Conservation (phyloP, 2,113 vertebrate genomes). For the human region GRCh38 chr2:128513501-128514000, state of each 20-base stretch:
- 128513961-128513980: not conserved
- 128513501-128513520: not conserved
- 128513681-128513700: not conserved
- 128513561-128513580: rapidly evolving
- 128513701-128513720: not conserved
- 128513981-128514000: not conserved
- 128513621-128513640: not conserved
- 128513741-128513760: not conserved
- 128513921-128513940: not conserved
- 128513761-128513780: not conserved
- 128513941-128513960: not conserved
- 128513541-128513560: not conserved
- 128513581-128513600: not conserved
- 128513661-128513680: not conserved
- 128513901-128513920: not conserved
- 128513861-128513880: not conserved
- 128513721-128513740: not conserved
- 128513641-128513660: too few relatives aligned
- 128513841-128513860: not conserved
- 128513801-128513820: not conserved
- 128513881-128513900: not conserved
- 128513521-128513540: not conserved
- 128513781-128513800: not conserved
- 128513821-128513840: not conserved
- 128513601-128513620: not conserved